phyloP scores from a whole-genome alignment of 2,113 vertebrate genomes.

The Nansenia antarctica region DNA sequence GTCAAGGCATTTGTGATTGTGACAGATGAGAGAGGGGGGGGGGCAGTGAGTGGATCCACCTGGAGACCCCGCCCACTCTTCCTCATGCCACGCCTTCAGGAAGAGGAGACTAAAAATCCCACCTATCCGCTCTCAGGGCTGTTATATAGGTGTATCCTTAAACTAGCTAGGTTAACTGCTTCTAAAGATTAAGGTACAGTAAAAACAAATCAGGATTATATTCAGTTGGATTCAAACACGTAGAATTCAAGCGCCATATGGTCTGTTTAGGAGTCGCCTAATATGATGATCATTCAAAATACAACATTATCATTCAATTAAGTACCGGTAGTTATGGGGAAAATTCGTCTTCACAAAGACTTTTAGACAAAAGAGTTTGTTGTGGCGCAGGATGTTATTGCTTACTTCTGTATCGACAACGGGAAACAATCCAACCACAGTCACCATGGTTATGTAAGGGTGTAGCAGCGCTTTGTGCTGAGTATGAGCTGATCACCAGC shows the following conservation, averaged over 20 bases:
- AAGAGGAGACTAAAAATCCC: conserved; percentile 28
- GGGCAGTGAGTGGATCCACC: conserved; percentile 56
- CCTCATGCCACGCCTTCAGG: conserved; percentile 6
- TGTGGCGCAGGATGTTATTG: too few species aligned
- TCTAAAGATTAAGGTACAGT: not conserved
- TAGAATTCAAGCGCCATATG: too few species aligned
- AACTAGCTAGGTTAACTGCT: not conserved
- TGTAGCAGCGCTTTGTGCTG: conserved; percentile 66
- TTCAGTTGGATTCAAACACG: too few species aligned
- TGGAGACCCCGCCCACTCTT: conserved; percentile 29
- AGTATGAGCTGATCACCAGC: conserved; percentile 51
- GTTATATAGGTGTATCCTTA: not conserved
- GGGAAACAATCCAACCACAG: conserved; percentile 68
- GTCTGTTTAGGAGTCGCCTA: too few species aligned
- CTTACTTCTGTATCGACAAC: too few species aligned
- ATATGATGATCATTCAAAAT: too few species aligned
- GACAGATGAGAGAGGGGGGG: conserved; percentile 59
- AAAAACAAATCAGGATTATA: too few species aligned
- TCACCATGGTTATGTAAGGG: conserved; percentile 61
- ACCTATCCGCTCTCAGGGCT: not conserved
- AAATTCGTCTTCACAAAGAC: too few species aligned
- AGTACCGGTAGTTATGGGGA: too few species aligned
- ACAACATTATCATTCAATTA: too few species aligned
- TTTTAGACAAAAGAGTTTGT: too few species aligned
- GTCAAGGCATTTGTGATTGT: conserved; percentile 46